Conservation (phyloP, 2,888 invertebrate genomes). For the Rhagium mordax region DNA sequence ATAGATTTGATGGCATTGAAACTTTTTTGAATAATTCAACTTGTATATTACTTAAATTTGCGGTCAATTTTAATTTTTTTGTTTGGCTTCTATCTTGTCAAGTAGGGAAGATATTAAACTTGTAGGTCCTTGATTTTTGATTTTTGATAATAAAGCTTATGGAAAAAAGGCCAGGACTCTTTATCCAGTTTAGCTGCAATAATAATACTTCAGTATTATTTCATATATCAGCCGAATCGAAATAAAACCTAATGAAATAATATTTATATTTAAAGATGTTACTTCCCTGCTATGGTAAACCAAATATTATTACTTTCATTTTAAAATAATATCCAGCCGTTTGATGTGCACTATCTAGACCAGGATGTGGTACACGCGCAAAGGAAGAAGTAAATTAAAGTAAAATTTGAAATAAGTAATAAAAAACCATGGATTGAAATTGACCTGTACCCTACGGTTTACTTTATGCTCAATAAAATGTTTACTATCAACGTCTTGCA, state of each 20-base stretch:
- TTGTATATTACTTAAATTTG: no score
- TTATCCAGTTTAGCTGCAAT: neutral
- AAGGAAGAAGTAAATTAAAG: slow-evolving; percentile 51
- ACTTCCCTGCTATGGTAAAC: neutral
- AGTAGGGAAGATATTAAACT: no score
- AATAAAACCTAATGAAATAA: neutral
- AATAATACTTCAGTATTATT: neutral
- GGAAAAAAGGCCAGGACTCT: no score
- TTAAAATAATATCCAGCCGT: neutral
- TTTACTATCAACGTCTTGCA: slow-evolving; percentile 59
- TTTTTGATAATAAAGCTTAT: no score
- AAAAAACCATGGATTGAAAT: slow-evolving; percentile 58
- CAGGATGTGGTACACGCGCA: neutral
- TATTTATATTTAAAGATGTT: neutral
- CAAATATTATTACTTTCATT: neutral
- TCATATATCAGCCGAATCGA: neutral
- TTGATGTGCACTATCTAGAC: neutral
- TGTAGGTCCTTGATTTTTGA: no score
- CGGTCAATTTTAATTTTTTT: no score
- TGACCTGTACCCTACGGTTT: slow-evolving; percentile 59
- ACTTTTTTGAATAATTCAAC: no score
- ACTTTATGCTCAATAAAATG: slow-evolving; percentile 64
- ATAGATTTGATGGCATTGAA: no score
- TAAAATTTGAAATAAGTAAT: slow-evolving; percentile 52
- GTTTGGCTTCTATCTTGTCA: no score